Evolutionary conservation across 2,797 vertebrate species (phyloP).

Genomic region (Lagothrix lagotricha): DNA sequence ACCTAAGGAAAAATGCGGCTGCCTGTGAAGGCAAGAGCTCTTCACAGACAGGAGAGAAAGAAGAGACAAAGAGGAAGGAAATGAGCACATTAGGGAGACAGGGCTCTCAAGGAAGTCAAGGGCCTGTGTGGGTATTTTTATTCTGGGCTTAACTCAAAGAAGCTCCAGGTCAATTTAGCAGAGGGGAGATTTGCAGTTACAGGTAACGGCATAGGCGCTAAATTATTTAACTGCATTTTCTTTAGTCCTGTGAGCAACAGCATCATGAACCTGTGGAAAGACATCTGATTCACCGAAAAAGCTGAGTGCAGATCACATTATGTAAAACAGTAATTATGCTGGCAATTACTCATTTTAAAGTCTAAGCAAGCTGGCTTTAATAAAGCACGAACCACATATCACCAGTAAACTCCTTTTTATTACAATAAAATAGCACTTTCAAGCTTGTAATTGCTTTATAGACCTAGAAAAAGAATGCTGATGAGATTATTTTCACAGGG

Average conservation of each 20-base stretch:
- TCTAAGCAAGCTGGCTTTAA: conserved; percentile 74
- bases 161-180: neutral
- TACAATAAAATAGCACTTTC: conserved; percentile 77
- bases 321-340: conserved; percentile 73
- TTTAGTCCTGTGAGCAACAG: conserved; percentile 42
- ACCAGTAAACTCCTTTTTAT: conserved; percentile 73
- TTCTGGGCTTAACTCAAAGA: conserved; percentile 29
- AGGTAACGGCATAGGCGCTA: conserved; percentile 56
- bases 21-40: neutral
- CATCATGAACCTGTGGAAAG: conserved; percentile 57
- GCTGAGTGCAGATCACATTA: conserved; percentile 41
- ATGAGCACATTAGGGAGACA: no score
- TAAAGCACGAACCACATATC: conserved; percentile 81
- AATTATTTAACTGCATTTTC: conserved; percentile 66
- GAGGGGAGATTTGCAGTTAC: conserved; percentile 14
- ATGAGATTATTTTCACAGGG: conserved; percentile 78
- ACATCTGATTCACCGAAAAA: conserved; percentile 64
- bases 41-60: neutral
- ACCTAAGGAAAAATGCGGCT: neutral
- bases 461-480: conserved; percentile 80
- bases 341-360: conserved; percentile 77
- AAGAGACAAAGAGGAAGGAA: neutral
- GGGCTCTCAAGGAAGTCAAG: neutral
- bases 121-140: neutral
- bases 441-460: conserved; percentile 79